Conservation (phyloP, 2,797 vertebrate species). For the Novumbra hubbsi region DNA sequence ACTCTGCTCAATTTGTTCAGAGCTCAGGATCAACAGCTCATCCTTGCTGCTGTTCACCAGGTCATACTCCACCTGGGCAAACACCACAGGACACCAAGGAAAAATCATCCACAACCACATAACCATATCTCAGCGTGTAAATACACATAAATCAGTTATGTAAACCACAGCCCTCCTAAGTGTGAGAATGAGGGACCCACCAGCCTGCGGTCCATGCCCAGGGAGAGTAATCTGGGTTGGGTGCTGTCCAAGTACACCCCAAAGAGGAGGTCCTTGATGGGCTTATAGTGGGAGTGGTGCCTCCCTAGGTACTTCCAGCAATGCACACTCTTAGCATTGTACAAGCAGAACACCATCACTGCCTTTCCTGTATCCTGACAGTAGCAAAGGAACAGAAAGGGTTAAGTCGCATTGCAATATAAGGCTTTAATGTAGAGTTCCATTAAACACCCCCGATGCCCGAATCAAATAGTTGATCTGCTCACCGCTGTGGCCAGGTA, state of each 20-base stretch:
- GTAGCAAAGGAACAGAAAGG: background rate
- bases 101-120: background rate
- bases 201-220: slow-evolving; percentile 85
- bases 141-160: slow-evolving; percentile 1
- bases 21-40: slow-evolving; percentile 73
- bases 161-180: slow-evolving; percentile 1
- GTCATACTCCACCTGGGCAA: slow-evolving; percentile 89
- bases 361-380: slow-evolving; percentile 81
- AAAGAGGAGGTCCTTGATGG: slow-evolving; percentile 85
- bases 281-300: slow-evolving; percentile 84
- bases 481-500: slow-evolving; percentile 93
- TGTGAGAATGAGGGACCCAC: slow-evolving; percentile 57
- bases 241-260: slow-evolving; percentile 81
- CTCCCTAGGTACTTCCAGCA: slow-evolving; percentile 82
- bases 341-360: slow-evolving; percentile 77
- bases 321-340: slow-evolving; percentile 23
- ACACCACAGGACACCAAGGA: background rate
- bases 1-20: slow-evolving; percentile 80
- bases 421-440: too few relatives aligned
- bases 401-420: too few relatives aligned
- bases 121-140: slow-evolving; percentile 3
- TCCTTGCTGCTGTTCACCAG: slow-evolving; percentile 73
- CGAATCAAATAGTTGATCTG: slow-evolving; percentile 5
- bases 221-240: slow-evolving; percentile 83
- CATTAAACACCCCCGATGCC: too few relatives aligned